Evolutionary conservation across 2,888 invertebrate genomes (phyloP), one percentile per base, ranked within the genome.

Genomic region (Parapristionchus giblindavisi): DNA sequence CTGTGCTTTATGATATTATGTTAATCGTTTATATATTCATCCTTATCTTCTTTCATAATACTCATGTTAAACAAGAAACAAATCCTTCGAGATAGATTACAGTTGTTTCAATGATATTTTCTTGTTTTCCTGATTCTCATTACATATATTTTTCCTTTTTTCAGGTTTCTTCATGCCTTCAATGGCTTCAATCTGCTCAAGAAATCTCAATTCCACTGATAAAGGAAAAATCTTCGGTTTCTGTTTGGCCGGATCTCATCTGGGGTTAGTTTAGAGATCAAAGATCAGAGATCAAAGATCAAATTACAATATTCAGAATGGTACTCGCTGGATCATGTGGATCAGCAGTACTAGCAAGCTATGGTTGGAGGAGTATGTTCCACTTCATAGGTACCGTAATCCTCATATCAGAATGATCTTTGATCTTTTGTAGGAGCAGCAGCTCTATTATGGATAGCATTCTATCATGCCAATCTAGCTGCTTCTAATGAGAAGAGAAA

Each of bases 81-180:
- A n/a, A n/a, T n/a, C n/a, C n/a, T n/a, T n/a, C n/a, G n/a, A n/a
- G n/a, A n/a, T n/a, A n/a, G n/a, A n/a, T n/a, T n/a, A n/a, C n/a
- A n/a, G n/a, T n/a, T n/a, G n/a, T n/a, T n/a, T n/a, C n/a, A n/a
- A n/a, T n/a, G n/a, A n/a, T n/a, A n/a, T n/a, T n/a, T n/a, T n/a
- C n/a, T n/a, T n/a, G n/a, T n/a, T n/a, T n/a, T n/a, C n/a, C n/a
- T n/a, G n/a, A n/a, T n/a, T n/a, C n/a, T n/a, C n/a, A n/a, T n/a
- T n/a, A n/a, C n/a, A 34, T 40, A 32, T 24, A 36, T 61, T 14
- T 17, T 76, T 60, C 60, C n/a, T 76, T 76, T 75, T 76, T 63
- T 74, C 83, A 90, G 92, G 92, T 72, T 91, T 92, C 60, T 92
- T 92, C 88, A 92, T 92, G 88, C 93, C 93, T 68, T 91, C 92